Conservation (phyloP, 1,140 invertebrate species). For the Drosophila micromelanica region DNA sequence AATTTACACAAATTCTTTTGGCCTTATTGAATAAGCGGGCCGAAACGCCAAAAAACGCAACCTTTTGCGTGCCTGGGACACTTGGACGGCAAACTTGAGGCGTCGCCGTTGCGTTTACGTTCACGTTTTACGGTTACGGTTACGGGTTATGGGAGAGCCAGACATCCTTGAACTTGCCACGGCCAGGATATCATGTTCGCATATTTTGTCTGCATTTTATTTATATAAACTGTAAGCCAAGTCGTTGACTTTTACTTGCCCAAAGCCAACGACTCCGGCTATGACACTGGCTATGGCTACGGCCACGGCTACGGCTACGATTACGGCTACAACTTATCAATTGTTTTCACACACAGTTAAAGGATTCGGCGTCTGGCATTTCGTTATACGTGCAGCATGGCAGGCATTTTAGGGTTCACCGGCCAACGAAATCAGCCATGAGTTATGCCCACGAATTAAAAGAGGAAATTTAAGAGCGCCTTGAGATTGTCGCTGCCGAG, state of each 20-base stretch:
- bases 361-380: conserved; percentile 52
- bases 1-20: conserved; percentile 72
- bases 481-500: conserved; percentile 7
- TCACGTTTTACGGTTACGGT: conserved; percentile 19
- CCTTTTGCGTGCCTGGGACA: conserved; percentile 43
- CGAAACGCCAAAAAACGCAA: conserved; percentile 26
- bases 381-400: conserved; percentile 46
- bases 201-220: conserved; percentile 74
- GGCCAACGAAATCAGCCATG: neutral
- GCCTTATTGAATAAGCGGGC: conserved; percentile 48
- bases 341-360: conserved; percentile 38
- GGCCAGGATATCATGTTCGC: conserved; percentile 73
- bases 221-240: conserved; percentile 54
- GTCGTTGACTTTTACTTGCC: conserved; percentile 41
- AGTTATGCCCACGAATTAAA: conserved; percentile 26
- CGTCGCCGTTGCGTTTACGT: conserved; percentile 19
- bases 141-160: conserved; percentile 54
- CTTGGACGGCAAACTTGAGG: conserved; percentile 1
- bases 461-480: conserved; percentile 21
- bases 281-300: neutral
- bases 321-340: conserved; percentile 28
- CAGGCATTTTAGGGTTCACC: conserved; percentile 43
- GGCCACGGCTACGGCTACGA: neutral
- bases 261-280: neutral
- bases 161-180: conserved; percentile 77